Evolutionary conservation across 2,113 vertebrate species (phyloP), one percentile per base, ranked within the genome.

Genomic region (Eurystomus gularis): DNA sequence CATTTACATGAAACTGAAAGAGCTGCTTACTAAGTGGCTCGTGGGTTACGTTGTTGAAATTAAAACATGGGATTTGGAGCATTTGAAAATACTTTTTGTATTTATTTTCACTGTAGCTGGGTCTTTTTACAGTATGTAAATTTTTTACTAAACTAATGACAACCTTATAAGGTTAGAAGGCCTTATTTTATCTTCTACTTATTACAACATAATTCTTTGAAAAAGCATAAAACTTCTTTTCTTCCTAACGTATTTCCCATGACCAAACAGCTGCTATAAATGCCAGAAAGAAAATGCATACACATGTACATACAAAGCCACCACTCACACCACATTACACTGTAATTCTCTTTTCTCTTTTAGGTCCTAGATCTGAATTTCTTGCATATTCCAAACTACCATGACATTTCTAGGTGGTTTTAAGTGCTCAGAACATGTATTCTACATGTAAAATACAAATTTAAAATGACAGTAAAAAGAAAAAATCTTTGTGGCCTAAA

Each of bases 1-100:
- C 37, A n/a, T 73, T 95, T 96, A 78, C 60, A 52, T 54, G 57
- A 96, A 97, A 93, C 29, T 25, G 68, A 79, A 94, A 96, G 51
- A 81, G 54, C 35, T 82, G 13, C 93, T 96, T 94, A 91, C 86
- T 19, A 44, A 81, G 70, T 54, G 13, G 44, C 14, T 88, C 54
- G 2, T 87, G 72, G 58, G 44, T 82, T 95, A 73, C 89, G 26
- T 44, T 93, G 80, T 52, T 88, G 49, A 69, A 90, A 86, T 31
- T 86, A 86, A 62, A 95, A 93, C 55, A 35, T 64, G 68, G 90
- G 60, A 69, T 80, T 71, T 68, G 76, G 52, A 83, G 51, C 65
- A 87, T 86, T 91, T 87, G 35, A 91, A 96, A 84, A 82, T 70
- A 77, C 82, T 88, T 92, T 93, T 94, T 49, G 35, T 64, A 11